Base-by-base conservation (phyloP, 2,888 invertebrate species). In the Tinea trinotella region DNA sequence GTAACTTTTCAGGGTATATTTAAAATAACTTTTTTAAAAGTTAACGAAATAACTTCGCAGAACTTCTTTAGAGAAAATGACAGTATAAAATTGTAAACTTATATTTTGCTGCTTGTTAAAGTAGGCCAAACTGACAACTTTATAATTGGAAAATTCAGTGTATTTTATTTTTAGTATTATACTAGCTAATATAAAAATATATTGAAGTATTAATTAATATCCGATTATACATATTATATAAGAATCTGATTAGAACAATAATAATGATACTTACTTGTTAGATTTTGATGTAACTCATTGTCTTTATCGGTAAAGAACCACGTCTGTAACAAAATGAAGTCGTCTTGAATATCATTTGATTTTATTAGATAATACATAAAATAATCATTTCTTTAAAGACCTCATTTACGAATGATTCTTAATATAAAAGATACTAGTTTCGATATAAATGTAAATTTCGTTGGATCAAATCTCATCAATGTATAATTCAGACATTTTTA, bases 261-360 rank as follows among this genome's bases (percentile, higher is more conserved):
- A 2, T 2, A 30, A 30, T 30, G 10, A 6, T 12, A 90, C 92
- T 92, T 83, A 94, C 94, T 90, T 66, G 93, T 93, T 76, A 89
- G 89, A 62, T 88, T 85, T 70, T 91, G 90, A 65, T 91, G 90
- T 66, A 90, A 89, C 53, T 84, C 81, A 74, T 94, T 93, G 65
- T 93, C 91, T 54, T 88, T 88, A 74, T 95, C 95, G 55, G 94
- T 94, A 82, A 94, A 94, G 76, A 95, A 93, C 91, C 93, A 94
- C 40, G 92, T 94, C 94, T 94, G 91, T 7, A 55, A 55, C 24
- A 56, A 34, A 58, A 54, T 48, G 17, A 35, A 36, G 36, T 10
- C 12, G 24, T 50, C 30, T 19, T 9, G 19, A 15, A 19, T 9
- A n/a, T 13, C n/a, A 24, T 24, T 50, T 24, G 9, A 50, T 15